Evolutionary conservation across 1,140 invertebrate species (phyloP), one percentile per base, ranked within the genome.

Genomic region (Drosophila sulfurigaster): DNA sequence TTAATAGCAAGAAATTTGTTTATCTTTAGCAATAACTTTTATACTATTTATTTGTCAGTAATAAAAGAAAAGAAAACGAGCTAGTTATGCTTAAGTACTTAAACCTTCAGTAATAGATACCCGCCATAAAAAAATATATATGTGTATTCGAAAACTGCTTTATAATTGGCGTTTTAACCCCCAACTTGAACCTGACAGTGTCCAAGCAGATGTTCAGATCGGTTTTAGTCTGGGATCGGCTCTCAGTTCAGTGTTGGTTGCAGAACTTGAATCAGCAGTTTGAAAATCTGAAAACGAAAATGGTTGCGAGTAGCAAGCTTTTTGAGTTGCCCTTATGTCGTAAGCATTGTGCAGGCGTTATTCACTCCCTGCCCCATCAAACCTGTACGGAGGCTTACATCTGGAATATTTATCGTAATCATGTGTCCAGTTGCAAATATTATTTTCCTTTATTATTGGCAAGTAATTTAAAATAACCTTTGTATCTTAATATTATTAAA

Each of bases 361-460:
- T 88, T 8, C 86, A 90, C 43, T 65, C 51, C 10, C 35, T n/a
- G 28, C 70, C 78, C 10, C 43, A 75, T 49, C 78, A 78, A 13
- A 77, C 63, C 25, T 90, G 86, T 56, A 79, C 68, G 0, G 28
- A 78, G 41, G 62, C 81, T 0, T 43, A 83, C 1, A 20, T 82
- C 11, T 81, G 85, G 83, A 88, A 75, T 62, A 15, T 88, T 2
- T 88, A 73, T 20, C 78, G 80, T 5, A 83, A 82, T 57, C 70
- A 81, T 57, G 46, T 87, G 49, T 88, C 75, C 10, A 72, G 85
- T 49, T 69, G 56, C 1, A 83, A 78, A 57, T 88, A 88, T 35
- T 88, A 83, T 65, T 57, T 62, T 8, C 85, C 85, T 1, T 10
- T 81, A 43, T 43, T 87, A 28, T 25, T 89, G 81, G 85, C 82